Percentiles rank a stretch among this genome's conserved stretches.
Evolutionary conservation across 2,113 vertebrate genomes (phyloP).

Genomic region (Maccullochella peelii): DNA sequence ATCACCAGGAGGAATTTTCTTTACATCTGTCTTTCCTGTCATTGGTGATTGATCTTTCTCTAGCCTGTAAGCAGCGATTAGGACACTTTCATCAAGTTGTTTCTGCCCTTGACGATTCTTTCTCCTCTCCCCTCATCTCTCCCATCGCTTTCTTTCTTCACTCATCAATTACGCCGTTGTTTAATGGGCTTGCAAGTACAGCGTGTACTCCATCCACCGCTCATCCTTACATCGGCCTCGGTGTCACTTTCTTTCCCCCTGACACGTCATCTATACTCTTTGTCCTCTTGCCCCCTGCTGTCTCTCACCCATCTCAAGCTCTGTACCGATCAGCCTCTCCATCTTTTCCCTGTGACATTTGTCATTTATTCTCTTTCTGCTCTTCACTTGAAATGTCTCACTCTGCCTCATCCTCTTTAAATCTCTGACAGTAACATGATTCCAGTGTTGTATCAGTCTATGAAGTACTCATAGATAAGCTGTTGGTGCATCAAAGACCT

Average conservation of each 20-base stretch:
- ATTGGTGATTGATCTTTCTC: slow-evolving; percentile 60
- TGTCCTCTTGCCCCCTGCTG: slow-evolving; percentile 54
- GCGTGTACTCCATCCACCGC: slow-evolving; percentile 23
- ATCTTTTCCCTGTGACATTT: slow-evolving; percentile 36
- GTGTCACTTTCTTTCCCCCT: slow-evolving; percentile 8
- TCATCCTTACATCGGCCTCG: slow-evolving; percentile 37
- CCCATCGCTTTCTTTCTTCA: slow-evolving; percentile 22
- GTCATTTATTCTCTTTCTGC: slow-evolving; percentile 45
- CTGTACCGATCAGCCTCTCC: slow-evolving; percentile 19
- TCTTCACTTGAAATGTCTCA: slow-evolving; percentile 38
- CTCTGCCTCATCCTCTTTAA: slow-evolving; percentile 13
- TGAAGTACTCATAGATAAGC: background rate
- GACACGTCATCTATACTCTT: slow-evolving; percentile 44
- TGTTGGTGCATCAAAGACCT: slow-evolving; percentile 3
- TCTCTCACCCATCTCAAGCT: slow-evolving; percentile 21
- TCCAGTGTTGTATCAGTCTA: background rate
- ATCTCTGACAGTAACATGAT: slow-evolving; percentile 31
- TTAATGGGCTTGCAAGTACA: slow-evolving; percentile 71
- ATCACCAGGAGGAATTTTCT: slow-evolving; percentile 44
- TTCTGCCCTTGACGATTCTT: slow-evolving; percentile 62
- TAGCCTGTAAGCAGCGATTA: slow-evolving; percentile 52
- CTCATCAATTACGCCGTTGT: slow-evolving; percentile 59
- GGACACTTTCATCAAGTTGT: slow-evolving; percentile 64
- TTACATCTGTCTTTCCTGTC: slow-evolving; percentile 45
- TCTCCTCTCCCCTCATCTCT: slow-evolving; percentile 29